phyloP scores from a whole-genome alignment of 1,140 invertebrate species.

The Cylas formicarius region DNA sequence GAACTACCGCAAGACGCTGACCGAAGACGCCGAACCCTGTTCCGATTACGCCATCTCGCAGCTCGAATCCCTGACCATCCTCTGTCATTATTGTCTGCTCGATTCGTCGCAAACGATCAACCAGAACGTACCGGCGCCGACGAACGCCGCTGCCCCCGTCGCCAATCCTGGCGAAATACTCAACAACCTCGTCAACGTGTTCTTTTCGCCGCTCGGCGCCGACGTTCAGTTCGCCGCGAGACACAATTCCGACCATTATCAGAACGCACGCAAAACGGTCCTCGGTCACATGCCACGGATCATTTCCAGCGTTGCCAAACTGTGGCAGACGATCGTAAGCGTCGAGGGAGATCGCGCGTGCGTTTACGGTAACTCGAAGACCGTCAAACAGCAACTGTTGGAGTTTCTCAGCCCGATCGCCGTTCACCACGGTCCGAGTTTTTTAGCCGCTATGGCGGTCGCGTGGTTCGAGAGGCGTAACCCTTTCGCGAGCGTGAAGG shows the following conservation, averaged over 20 bases:
- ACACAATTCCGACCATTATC: constrained; percentile 45
- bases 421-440: constrained; percentile 73
- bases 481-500: constrained; percentile 44
- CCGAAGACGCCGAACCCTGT: constrained; percentile 31
- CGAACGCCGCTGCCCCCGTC: constrained; percentile 32
- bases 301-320: constrained; percentile 66
- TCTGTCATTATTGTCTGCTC: constrained; percentile 80
- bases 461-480: constrained; percentile 76
- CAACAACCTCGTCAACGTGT: constrained; percentile 75
- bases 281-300: constrained; percentile 75
- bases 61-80: constrained; percentile 73
- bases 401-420: constrained; percentile 84
- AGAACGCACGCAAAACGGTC: constrained; percentile 63
- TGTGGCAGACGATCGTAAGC: constrained; percentile 67
- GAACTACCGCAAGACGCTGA: constrained; percentile 33
- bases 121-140: constrained; percentile 49
- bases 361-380: constrained; percentile 54
- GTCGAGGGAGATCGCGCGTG: constrained; percentile 43
- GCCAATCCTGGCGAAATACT: constrained; percentile 66
- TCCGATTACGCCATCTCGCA: constrained; percentile 76
- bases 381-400: constrained; percentile 70
- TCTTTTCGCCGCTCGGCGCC: constrained; percentile 44
- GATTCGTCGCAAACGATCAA: constrained; percentile 61
- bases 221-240: constrained; percentile 32
- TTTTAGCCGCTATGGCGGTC: constrained; percentile 78